phyloP scores from a whole-genome alignment of 2,888 invertebrate species.

The Polyommatus icarus region DNA sequence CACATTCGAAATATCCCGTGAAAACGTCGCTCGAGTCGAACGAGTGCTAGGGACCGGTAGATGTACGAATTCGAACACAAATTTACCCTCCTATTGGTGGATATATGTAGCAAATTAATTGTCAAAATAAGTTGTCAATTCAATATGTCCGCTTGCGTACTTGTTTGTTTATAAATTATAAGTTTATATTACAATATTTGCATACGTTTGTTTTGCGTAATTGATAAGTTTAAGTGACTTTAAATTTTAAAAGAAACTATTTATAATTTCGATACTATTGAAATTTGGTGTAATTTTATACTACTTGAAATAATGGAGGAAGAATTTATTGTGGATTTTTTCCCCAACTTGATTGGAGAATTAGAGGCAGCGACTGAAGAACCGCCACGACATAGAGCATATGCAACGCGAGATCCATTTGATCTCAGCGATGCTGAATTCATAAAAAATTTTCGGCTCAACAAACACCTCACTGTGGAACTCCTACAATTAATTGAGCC shows the following conservation, averaged over 20 bases:
- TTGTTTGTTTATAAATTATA: not conserved
- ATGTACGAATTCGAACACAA: conserved; percentile 4
- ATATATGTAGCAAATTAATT: not conserved
- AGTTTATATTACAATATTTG: not conserved
- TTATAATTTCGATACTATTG: too few relatives aligned
- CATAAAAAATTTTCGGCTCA: not conserved
- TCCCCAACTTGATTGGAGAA: not conserved
- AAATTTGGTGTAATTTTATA: too few relatives aligned
- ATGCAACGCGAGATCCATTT: not conserved
- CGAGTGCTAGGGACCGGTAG: conserved; percentile 1
- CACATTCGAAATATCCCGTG: not conserved
- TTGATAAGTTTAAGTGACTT: too few relatives aligned
- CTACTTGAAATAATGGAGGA: too few relatives aligned
- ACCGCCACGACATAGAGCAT: not conserved
- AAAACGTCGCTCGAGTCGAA: conserved; percentile 15
- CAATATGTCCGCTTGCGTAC: not conserved
- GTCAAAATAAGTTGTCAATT: not conserved
- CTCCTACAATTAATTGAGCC: not conserved
- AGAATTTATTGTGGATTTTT: not conserved
- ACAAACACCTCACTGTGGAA: not conserved
- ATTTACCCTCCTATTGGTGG: not conserved
- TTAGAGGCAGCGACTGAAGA: not conserved
- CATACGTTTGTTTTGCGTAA: too few relatives aligned
- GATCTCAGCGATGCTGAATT: not conserved
- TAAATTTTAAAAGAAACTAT: too few relatives aligned